Conservation (phyloP, 2,888 invertebrate genomes). For the Uloborus plumipes region DNA sequence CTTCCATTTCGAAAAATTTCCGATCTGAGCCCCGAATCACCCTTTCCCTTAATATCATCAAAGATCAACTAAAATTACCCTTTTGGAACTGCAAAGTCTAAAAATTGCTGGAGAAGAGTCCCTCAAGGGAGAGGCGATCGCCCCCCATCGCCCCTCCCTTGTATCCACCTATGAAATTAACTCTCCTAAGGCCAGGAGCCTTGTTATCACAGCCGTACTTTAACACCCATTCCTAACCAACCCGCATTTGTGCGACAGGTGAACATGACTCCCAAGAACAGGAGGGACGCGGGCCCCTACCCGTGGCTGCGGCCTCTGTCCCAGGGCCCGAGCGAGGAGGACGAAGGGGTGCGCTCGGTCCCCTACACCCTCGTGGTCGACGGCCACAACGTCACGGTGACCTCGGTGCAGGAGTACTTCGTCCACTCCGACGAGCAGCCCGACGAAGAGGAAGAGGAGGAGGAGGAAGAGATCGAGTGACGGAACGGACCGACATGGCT, state of each 20-base stretch:
- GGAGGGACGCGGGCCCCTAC: slow-evolving; percentile 2
- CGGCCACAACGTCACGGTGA: slow-evolving; percentile 53
- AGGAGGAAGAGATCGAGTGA: slow-evolving; percentile 41
- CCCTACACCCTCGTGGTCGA: slow-evolving; percentile 50
- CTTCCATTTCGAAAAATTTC: too few species aligned
- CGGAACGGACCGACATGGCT: background rate
- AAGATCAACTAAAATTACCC: too few species aligned
- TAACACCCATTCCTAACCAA: background rate
- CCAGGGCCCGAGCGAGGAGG: background rate
- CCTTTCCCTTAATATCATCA: too few species aligned
- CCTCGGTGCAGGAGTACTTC: slow-evolving; percentile 45
- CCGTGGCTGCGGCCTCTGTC: background rate
- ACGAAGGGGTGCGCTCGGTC: slow-evolving; percentile 20
- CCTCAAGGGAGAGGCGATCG: too few species aligned
- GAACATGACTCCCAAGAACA: slow-evolving; percentile 31
- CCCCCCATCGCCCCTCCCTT: too few species aligned
- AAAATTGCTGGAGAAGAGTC: too few species aligned
- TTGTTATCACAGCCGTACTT: too few species aligned
- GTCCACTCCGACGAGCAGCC: slow-evolving; percentile 37
- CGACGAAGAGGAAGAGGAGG: slow-evolving; percentile 4
- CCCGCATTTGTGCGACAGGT: slow-evolving; percentile 10
- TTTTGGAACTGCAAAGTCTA: too few species aligned
- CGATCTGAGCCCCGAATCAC: too few species aligned
- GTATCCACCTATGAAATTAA: too few species aligned
- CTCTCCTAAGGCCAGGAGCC: too few species aligned